Conservation (phyloP, 2,888 invertebrate species). For the Hecatera dysodea region DNA sequence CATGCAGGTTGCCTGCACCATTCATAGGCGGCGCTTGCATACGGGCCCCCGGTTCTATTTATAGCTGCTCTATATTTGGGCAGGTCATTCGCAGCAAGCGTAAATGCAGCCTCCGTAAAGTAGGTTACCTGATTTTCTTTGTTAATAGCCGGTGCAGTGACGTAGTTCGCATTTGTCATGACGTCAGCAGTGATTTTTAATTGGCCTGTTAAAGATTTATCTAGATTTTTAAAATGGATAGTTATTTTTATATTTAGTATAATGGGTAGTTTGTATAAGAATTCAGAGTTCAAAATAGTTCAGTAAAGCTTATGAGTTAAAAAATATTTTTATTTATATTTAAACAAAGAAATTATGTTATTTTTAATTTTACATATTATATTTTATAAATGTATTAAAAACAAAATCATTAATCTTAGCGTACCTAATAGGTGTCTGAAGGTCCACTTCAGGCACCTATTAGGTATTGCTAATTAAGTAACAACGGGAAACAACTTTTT, state of each 20-base stretch:
- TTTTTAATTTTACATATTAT: background rate
- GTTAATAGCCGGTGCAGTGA: constrained; percentile 83
- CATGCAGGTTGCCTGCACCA: constrained; percentile 83
- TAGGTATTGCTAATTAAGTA: background rate
- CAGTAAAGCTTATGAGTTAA: background rate
- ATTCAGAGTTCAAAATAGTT: background rate
- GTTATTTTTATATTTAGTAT: background rate
- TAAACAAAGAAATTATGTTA: background rate
- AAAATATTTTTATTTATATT: background rate
- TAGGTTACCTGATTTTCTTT: constrained; percentile 90
- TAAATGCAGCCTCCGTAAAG: constrained; percentile 86
- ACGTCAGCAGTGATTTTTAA: constrained; percentile 77
- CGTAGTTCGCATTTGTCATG: constrained; percentile 80
- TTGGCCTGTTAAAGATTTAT: constrained; percentile 13
- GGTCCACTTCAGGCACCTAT: too few species aligned
- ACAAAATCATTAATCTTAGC: background rate
- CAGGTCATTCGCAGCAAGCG: constrained; percentile 87
- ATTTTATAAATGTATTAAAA: background rate
- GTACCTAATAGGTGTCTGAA: background rate
- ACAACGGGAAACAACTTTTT: background rate
- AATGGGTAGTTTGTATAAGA: background rate
- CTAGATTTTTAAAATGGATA: constrained; percentile 5
- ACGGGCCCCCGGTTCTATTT: constrained; percentile 84
- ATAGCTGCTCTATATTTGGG: constrained; percentile 89
- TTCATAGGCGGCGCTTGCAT: constrained; percentile 81